Conservation (phyloP, 2,888 invertebrate genomes). For the Erpobdella octoculata region DNA sequence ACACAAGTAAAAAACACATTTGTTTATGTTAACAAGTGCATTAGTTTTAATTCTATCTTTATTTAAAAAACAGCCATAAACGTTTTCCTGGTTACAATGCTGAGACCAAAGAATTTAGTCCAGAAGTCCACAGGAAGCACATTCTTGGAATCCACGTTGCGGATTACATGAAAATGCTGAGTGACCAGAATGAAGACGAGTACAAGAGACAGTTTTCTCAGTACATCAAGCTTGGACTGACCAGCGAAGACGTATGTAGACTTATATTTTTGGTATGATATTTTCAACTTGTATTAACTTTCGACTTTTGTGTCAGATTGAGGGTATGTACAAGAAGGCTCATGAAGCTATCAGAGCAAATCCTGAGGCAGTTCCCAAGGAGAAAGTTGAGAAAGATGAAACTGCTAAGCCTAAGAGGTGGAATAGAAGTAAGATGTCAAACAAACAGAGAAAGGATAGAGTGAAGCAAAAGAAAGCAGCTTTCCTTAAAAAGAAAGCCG, state of each 20-base stretch:
- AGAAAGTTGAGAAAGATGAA: constrained; percentile 37
- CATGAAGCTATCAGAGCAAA: constrained; percentile 83
- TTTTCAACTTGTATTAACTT: neutral
- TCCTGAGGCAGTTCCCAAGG: constrained; percentile 58
- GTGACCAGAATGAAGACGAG: constrained; percentile 88
- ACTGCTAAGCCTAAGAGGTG: constrained; percentile 47
- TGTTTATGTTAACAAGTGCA: neutral
- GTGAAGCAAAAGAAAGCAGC: constrained; percentile 88
- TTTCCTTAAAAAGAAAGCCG: constrained; percentile 57
- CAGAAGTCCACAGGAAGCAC: constrained; percentile 88
- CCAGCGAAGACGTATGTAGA: constrained; percentile 71
- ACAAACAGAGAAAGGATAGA: constrained; percentile 81
- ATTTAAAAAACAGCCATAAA: constrained; percentile 67
- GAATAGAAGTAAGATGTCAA: constrained; percentile 80
- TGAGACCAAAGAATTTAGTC: constrained; percentile 78
- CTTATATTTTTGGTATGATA: neutral
- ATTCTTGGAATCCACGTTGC: constrained; percentile 96
- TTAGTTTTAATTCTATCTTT: too few relatives aligned
- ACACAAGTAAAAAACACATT: constrained; percentile 60
- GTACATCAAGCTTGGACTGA: constrained; percentile 83
- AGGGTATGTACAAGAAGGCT: constrained; percentile 86
- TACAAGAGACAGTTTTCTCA: constrained; percentile 94
- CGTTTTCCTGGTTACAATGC: constrained; percentile 94
- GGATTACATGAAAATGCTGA: constrained; percentile 83
- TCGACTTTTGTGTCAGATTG: too few relatives aligned